phyloP scores from a whole-genome alignment of 1,140 invertebrate species.

The Nasonia vitripennis region DNA sequence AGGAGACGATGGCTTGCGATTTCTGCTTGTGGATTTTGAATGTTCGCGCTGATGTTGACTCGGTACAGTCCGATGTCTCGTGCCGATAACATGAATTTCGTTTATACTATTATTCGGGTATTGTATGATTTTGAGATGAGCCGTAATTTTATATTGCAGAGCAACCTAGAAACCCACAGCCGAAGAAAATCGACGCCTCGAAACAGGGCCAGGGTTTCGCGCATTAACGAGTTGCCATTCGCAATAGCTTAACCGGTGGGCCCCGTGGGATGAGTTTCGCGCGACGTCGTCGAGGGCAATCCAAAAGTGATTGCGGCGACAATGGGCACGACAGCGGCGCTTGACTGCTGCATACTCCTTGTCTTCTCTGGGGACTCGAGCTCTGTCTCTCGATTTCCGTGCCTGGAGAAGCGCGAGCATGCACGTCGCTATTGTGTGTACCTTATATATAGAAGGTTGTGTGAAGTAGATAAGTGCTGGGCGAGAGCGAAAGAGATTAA shows the following conservation, averaged over 20 bases:
- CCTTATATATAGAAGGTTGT: not conserved
- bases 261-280: constrained; percentile 36
- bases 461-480: not conserved
- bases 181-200: not conserved
- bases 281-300: constrained; percentile 26
- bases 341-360: not conserved
- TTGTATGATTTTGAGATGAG: too few species aligned
- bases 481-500: too few species aligned
- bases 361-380: not conserved
- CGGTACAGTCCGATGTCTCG: too few species aligned
- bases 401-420: not conserved
- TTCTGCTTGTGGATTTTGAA: not conserved
- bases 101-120: too few species aligned
- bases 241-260: not conserved
- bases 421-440: not conserved
- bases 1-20: not conserved
- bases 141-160: too few species aligned
- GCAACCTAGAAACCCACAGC: not conserved
- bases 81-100: too few species aligned
- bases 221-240: not conserved
- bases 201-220: not conserved
- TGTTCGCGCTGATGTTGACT: too few species aligned
- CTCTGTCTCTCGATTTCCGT: not conserved
- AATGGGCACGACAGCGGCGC: not conserved
- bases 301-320: constrained; percentile 43